These are phyloP conservation scores for Agrypnus murinus DNA, from an alignment of 2,888 invertebrate species.

Conservation along the genomic window DNA sequence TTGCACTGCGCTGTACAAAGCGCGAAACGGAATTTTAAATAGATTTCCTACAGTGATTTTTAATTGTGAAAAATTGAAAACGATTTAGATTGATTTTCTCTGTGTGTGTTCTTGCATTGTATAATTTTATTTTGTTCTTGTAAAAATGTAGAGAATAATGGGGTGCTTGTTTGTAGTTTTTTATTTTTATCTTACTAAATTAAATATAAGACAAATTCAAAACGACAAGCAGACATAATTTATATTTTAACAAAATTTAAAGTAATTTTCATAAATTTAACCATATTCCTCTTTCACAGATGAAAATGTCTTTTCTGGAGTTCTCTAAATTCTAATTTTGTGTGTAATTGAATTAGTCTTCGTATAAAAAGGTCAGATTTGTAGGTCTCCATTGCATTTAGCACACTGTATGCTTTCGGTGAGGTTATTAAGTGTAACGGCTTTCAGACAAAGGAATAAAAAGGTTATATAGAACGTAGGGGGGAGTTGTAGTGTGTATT, in stretches of 20 bases:
- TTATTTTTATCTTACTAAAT: not conserved
- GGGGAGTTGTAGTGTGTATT: constrained; percentile 2
- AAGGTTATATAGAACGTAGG: constrained; percentile 8
- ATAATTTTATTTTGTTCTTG: not conserved
- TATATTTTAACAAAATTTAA: too few species aligned
- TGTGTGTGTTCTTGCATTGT: too few species aligned
- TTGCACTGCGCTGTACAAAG: not conserved
- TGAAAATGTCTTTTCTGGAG: constrained; percentile 36
- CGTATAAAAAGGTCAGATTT: constrained; percentile 31
- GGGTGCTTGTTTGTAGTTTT: too few species aligned
- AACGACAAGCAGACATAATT: not conserved
- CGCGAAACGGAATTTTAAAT: constrained; percentile 6
- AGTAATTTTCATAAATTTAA: constrained; percentile 53
- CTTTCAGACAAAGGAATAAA: constrained; percentile 24
- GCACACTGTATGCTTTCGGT: constrained; percentile 12
- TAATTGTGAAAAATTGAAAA: not conserved
- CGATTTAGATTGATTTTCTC: not conserved
- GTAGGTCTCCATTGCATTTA: constrained; percentile 25
- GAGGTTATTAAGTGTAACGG: constrained; percentile 27
- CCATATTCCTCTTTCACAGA: constrained; percentile 21
- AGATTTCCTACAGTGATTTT: not conserved
- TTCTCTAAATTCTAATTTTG: constrained; percentile 47
- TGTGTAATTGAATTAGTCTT: constrained; percentile 41
- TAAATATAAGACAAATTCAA: not conserved
- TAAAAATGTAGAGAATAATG: not conserved